Evolutionary conservation across 2,888 invertebrate species (phyloP), one percentile per base, ranked within the genome.

Genomic region (Ellobium chinense): DNA sequence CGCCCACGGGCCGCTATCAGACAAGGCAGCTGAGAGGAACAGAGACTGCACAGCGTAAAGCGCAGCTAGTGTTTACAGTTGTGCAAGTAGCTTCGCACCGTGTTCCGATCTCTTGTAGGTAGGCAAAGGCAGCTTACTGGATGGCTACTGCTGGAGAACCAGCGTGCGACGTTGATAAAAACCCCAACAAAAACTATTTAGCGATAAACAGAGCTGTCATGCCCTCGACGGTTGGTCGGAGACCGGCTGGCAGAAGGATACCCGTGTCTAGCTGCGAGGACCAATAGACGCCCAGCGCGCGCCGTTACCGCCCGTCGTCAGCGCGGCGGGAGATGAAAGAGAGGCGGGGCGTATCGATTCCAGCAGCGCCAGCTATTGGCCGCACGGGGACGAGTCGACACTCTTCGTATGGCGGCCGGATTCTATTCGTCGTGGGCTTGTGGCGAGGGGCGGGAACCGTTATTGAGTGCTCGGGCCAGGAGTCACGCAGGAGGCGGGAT

Each of bases 51-150:
- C 37, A 72, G 58, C 72, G 56, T 24, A 56, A 18, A 60, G 36
- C 72, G 12, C 72, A 72, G 72, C 72, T 56, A 72, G 72, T 72
- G 72, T 72, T 72, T 72, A 72, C 72, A 72, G 37, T 58, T 56
- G 60, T 72, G 58, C 37, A 58, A 58, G 72, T 12, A 24, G 14
- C n/a, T 34, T 60, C 60, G 58, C 60, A 36, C 37, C 72, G 58
- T 24, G 72, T 18, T 60, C 31, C 60, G 56, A 60, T 58, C 58
- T 27, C 56, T 34, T 60, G 24, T 58, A 18, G 60, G 72, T 58
- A 60, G 72, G 3, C 72, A 54, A n/a, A 37, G 56, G 56, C 70
- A 31, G 54, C 54, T 31, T 58, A 34, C 29, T 14, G 72, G 56
- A 56, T 27, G 58, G 72, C 69, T 72, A 72, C 37, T 72, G 46